Evolutionary conservation across 2,888 invertebrate species (phyloP).

Genomic region (Pseudococcus jackbeardsleyi): DNA sequence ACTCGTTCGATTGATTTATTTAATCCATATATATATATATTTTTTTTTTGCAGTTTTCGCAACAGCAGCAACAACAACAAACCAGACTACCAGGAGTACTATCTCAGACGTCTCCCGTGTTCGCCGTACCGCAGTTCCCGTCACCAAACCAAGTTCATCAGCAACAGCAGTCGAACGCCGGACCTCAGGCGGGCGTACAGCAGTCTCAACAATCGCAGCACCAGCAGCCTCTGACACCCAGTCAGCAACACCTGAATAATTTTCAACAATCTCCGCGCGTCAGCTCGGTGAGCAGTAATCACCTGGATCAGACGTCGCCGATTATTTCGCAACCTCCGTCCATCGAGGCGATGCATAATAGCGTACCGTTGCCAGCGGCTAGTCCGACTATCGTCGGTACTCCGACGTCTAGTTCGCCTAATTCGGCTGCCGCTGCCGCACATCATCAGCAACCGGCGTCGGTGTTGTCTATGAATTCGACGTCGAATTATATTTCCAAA

Average conservation of each 20-base stretch:
- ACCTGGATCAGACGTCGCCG: slow-evolving; percentile 54
- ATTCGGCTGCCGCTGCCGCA: not conserved
- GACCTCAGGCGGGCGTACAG: slow-evolving; percentile 69
- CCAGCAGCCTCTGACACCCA: slow-evolving; percentile 66
- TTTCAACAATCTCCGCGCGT: slow-evolving; percentile 61
- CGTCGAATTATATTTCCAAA: slow-evolving; percentile 17
- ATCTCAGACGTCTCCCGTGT: slow-evolving; percentile 67
- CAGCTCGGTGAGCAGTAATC: slow-evolving; percentile 50
- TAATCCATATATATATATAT: not conserved
- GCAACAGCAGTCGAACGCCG: slow-evolving; percentile 69
- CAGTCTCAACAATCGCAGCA: slow-evolving; percentile 71
- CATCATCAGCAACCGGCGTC: slow-evolving; percentile 52
- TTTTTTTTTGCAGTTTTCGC: slow-evolving; percentile 62
- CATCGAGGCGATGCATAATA: slow-evolving; percentile 58
- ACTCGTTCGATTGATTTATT: too few species aligned
- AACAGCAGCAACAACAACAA: slow-evolving; percentile 61
- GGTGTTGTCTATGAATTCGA: slow-evolving; percentile 33
- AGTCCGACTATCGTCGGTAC: slow-evolving; percentile 60
- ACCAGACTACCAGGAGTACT: slow-evolving; percentile 34
- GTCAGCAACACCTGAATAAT: slow-evolving; percentile 66
- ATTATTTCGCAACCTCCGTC: slow-evolving; percentile 63
- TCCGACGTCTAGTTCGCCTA: slow-evolving; percentile 60
- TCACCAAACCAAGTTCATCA: slow-evolving; percentile 67
- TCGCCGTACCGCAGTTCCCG: slow-evolving; percentile 67
- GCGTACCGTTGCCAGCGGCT: slow-evolving; percentile 54